Base-by-base conservation (phyloP, 2,888 invertebrate species). In the Plagodis pulveraria region DNA sequence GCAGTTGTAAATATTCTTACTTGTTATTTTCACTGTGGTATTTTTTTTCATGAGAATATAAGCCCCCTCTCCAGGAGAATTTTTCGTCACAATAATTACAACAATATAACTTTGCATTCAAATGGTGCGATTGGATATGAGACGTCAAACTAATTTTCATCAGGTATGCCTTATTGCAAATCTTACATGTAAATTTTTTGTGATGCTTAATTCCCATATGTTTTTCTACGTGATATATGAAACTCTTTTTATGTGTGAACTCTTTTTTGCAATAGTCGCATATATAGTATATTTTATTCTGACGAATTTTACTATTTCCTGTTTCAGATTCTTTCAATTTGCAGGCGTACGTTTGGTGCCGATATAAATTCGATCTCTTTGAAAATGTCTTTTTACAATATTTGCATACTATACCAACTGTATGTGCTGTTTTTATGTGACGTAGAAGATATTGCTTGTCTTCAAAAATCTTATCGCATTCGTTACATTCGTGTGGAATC, bases 331-430 rank as follows among this genome's bases (percentile, higher is more conserved):
- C 10, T 6, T 53, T 41, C 6, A 12, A 32, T 41, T 32, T 7
- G 22, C 53, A 53, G 33, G 7, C 2, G 11, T 53, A 53, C 10
- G 33, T 10, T 12, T 46, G 22, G 10, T 81, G 81, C 0, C 78
- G 73, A 33, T 80, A 78, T 43, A 81, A 49, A 5, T 78, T 75
- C 0, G 78, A 76, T 45, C 73, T 70, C 57, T 81, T 79, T 0
- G 73, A 67, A 35, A 80, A 83, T 35, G 65, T 65, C 10, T 5
- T 40, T 7, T 10, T 5, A 10, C 40, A 40, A 40, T 10, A 40
- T 10, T 40, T 40, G 40, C 40, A 40, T 40, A 10, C 10, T 10
- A 40, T 5, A 6, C 0, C 8, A 40, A 10, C 10, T 40, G 5
- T 5, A 10, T 40, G 40, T 5, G 10, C 5, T 5, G 10, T 10